Evolutionary conservation across 2,888 invertebrate genomes (phyloP), one percentile per base, ranked within the genome.

Genomic region (Drosophila infuscata): DNA sequence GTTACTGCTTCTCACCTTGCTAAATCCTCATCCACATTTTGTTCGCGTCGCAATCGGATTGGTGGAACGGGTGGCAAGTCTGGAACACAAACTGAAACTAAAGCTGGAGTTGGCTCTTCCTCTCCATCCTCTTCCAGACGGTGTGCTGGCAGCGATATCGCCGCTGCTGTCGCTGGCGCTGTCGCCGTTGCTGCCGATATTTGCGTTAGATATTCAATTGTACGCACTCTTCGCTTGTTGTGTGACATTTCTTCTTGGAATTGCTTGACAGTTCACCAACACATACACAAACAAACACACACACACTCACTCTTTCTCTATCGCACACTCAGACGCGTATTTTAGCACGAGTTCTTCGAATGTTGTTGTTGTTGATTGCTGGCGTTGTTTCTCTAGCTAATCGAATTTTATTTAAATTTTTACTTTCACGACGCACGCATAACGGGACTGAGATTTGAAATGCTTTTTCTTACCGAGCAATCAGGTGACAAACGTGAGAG

Each of bases 161-260:
- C 68, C 43, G 70, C 49, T 48, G 41, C 54, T 33, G 70, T 77
- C 69, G 70, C 68, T 38, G 70, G 46, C 43, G 41, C 54, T 33
- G 70, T 61, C 43, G 41, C 56, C 35, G 74, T 57, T 48, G 43
- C 57, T 36, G 69, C 49, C 30, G 78, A 75, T 33, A 74, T 68
- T 63, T 79, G 83, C 54, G 83, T 90, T 48, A 78, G 80, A 58
- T 88, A 87, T 80, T 87, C 87, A 74, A 87, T 78, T 49, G 87
- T 76, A 69, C 87, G 87, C 59, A 80, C 83, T 82, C 83, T 86
- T 54, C 87, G 74, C 12, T 76, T 83, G 69, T 78, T 76, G 75
- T 83, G 86, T 73, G 87, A 89, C 87, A 88, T 90, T 76, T 81
- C 66, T 89, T 85, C 82, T 88, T 83, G 64, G 76, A 85, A 85